Conservation (phyloP, 2,888 invertebrate species). For the Pollenia angustigena region DNA sequence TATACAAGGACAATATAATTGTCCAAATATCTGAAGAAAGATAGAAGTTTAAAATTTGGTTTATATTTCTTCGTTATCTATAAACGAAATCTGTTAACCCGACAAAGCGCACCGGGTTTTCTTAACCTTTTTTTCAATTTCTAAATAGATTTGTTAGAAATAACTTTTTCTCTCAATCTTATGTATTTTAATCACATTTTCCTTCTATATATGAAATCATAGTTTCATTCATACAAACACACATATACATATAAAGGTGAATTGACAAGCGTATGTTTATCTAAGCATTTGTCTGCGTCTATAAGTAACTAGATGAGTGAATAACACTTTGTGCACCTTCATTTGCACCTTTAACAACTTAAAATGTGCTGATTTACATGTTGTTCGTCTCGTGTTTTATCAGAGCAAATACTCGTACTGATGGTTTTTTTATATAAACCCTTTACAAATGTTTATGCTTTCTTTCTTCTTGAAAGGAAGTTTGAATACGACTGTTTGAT, state of each 20-base stretch:
- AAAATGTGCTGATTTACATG: constrained; percentile 57
- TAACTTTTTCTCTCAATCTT: too few species aligned
- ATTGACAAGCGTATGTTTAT: background rate
- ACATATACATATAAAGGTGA: background rate
- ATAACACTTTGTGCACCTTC: constrained; percentile 57
- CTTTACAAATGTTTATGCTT: constrained; percentile 19
- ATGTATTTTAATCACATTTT: background rate
- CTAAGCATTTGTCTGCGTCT: background rate
- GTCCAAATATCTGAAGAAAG: too few species aligned
- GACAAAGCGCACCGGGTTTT: too few species aligned
- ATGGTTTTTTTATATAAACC: constrained; percentile 37
- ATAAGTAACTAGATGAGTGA: background rate
- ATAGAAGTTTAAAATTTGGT: too few species aligned
- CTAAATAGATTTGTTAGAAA: too few species aligned
- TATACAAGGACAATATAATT: too few species aligned
- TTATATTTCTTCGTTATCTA: too few species aligned
- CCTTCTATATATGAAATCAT: constrained; percentile 32
- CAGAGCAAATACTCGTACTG: constrained; percentile 60
- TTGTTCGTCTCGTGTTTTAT: constrained; percentile 50
- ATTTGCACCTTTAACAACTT: constrained; percentile 64
- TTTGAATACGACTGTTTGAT: constrained; percentile 53
- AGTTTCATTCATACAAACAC: background rate
- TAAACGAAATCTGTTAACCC: too few species aligned
- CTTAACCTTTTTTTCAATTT: too few species aligned
- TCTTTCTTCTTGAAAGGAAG: constrained; percentile 42